A percentile compares a stretch with the other conserved stretches of the same genome.
phyloP scores from a whole-genome alignment of 2,888 invertebrate genomes.

The Leptopterna dolabrata region DNA sequence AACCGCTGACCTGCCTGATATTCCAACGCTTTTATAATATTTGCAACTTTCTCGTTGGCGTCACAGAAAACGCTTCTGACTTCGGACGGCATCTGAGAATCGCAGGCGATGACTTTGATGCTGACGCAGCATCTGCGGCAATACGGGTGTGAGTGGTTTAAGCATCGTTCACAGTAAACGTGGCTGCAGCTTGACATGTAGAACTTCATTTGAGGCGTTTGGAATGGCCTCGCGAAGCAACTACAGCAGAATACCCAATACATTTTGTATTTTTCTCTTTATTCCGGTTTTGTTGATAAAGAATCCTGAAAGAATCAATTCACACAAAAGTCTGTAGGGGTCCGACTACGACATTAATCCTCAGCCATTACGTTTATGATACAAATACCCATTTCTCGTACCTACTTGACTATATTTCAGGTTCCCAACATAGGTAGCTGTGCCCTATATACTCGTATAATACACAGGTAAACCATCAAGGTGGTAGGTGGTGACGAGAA shows the following conservation, averaged over 20 bases:
- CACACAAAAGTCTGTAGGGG: too few species aligned
- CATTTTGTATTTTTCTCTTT: not conserved
- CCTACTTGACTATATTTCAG: too few species aligned
- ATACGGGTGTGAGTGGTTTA: not conserved
- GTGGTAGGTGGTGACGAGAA: too few species aligned
- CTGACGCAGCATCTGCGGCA: constrained; percentile 20
- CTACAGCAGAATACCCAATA: constrained; percentile 18
- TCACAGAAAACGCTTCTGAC: constrained; percentile 14
- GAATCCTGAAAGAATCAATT: too few species aligned
- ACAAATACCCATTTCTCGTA: too few species aligned
- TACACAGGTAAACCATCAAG: too few species aligned
- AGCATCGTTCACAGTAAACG: constrained; percentile 12
- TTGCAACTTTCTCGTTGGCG: not conserved
- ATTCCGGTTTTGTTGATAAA: not conserved
- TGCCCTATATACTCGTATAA: too few species aligned
- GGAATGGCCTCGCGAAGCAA: not conserved
- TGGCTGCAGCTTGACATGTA: constrained; percentile 34
- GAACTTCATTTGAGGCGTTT: not conserved
- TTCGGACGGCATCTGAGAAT: constrained; percentile 17
- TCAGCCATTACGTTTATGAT: too few species aligned
- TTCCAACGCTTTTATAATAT: not conserved
- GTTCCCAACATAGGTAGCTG: too few species aligned
- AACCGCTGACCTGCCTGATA: constrained; percentile 8
- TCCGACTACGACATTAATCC: too few species aligned
- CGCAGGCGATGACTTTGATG: constrained; percentile 13